These are phyloP conservation scores for Sorex maritimensis DNA, from an alignment of 2,797 vertebrate genomes.

Conservation along the genomic window DNA sequence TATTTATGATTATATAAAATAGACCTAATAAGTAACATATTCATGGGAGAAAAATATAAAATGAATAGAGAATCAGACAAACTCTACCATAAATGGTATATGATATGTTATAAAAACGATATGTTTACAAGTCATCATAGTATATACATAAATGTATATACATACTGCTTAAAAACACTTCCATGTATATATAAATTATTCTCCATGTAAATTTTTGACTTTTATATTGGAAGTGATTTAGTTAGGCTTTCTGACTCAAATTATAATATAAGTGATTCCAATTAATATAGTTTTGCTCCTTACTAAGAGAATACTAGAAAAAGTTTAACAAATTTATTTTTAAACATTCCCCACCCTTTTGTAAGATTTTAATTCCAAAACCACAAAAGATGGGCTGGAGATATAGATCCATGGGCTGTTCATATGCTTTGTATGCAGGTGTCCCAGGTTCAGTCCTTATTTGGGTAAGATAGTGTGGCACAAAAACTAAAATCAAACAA, in stretches of 20 bases:
- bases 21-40: neutral
- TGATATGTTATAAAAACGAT: neutral
- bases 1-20: neutral
- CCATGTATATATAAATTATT: neutral
- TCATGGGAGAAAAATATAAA: neutral
- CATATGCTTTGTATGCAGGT: no score
- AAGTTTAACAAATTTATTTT: neutral
- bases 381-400: neutral
- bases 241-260: neutral
- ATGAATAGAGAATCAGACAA: neutral
- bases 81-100: neutral
- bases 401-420: no score
- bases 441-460: no score
- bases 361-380: slow-evolving; percentile 47
- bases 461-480: no score
- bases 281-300: neutral
- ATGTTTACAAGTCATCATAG: neutral
- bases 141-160: neutral
- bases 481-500: no score
- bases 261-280: neutral
- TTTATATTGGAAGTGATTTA: neutral
- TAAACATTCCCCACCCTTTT: neutral
- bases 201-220: neutral
- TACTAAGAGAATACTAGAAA: neutral
- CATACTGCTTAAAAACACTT: rapidly evolving